Evolutionary conservation across 2,888 invertebrate species (phyloP), one percentile per base, ranked within the genome.

Genomic region (Leucozona laternaria): DNA sequence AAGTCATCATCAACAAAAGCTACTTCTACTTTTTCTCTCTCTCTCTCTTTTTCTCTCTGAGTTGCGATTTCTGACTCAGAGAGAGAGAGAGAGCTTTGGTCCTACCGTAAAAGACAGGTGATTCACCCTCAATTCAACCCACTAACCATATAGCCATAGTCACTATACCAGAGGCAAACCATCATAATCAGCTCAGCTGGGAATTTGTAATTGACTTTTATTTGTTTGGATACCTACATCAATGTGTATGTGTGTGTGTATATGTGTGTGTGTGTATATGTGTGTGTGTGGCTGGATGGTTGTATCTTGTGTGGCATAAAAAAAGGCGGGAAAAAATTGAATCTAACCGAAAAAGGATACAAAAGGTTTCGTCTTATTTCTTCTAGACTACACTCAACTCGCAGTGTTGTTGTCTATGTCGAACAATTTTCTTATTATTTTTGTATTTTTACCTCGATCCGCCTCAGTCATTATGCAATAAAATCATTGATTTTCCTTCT

Each of bases 311-410:
- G 37, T 40, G 37, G n/a, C 10, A n/a, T 20, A 60, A 84, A 86
- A 86, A 85, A 86, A 86, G 82, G 86, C 82, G 82, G 86, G 86
- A 82, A 86, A 81, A 75, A 70, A 78, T 86, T 75, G 58, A 64
- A 55, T 62, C 22, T 15, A 53, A 77, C 68, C 57, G 11, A 80
- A 68, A 68, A 80, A 57, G 64, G 57, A 77, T 58, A 70, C 72
- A 73, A 79, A 50, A 48, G 58, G 62, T 75, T 75, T 10, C 34
- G 34, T n/a, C 13, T 31, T 72, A 13, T 15, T 25, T 22, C 22
- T 22, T 13, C 20, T 60, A 75, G 53, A 50, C 34, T 25, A n/a
- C n/a, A n/a, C n/a, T n/a, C n/a, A n/a, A n/a, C n/a, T n/a, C n/a
- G n/a, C 25, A 15, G 25, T 48, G 58, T 81, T 48, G 58, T 81